Evolutionary conservation across 2,113 vertebrate species (phyloP).

Genomic region (Podarcis cretensis): DNA sequence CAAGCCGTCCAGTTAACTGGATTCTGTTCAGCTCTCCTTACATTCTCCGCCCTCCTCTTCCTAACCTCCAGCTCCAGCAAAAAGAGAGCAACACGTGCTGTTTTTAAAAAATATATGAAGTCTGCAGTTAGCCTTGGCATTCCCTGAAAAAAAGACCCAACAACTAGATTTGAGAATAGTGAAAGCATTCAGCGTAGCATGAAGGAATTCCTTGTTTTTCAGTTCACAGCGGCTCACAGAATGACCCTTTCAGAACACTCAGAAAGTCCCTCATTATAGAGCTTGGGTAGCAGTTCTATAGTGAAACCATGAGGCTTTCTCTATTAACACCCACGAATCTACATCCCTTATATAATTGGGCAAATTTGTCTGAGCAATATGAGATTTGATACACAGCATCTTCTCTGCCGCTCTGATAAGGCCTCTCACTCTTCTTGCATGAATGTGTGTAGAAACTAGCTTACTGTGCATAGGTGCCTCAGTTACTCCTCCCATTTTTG

Average conservation of each 20-base stretch:
- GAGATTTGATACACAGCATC: not conserved
- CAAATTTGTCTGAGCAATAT: not conserved
- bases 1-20: not conserved
- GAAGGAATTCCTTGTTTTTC: constrained; percentile 14
- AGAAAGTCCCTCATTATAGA: constrained; percentile 20
- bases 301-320: not conserved
- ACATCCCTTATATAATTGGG: not conserved
- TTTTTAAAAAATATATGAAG: not conserved
- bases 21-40: constrained; percentile 9
- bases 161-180: constrained; percentile 20
- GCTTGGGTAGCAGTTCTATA: not conserved
- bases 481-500: too few species aligned
- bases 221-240: not conserved
- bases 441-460: too few species aligned
- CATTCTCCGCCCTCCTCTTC: not conserved
- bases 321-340: not conserved
- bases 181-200: constrained; percentile 16
- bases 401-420: too few species aligned
- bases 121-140: constrained; percentile 22
- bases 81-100: constrained; percentile 10
- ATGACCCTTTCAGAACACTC: constrained; percentile 14
- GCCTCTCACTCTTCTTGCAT: too few species aligned
- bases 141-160: constrained; percentile 1
- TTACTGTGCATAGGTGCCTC: too few species aligned
- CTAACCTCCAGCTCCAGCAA: not conserved